phyloP scores from a whole-genome alignment of 2,797 vertebrate species.

The Hoplostethus atlanticus region DNA sequence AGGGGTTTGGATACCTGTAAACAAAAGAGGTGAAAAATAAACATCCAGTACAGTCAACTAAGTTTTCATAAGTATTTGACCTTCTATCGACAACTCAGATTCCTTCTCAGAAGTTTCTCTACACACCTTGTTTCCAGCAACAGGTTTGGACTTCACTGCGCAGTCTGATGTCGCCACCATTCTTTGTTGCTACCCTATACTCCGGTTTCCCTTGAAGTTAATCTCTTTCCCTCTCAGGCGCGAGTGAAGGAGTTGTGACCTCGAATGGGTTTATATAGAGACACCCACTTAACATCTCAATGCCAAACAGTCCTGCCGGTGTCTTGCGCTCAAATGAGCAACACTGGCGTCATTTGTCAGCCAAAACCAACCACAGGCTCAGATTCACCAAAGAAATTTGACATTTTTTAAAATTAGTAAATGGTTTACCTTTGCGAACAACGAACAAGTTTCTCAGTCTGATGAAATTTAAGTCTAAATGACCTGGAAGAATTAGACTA shows the following conservation, averaged over 20 bases:
- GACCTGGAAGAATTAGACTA: too few species aligned
- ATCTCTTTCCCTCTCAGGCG: conserved; percentile 26
- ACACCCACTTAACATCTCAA: conserved; percentile 90
- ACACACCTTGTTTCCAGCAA: conserved; percentile 78
- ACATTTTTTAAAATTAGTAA: neutral
- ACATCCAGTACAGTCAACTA: neutral
- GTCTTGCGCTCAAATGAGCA: conserved; percentile 65
- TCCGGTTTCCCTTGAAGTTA: conserved; percentile 39
- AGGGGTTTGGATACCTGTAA: conserved; percentile 90
- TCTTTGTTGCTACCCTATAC: conserved; percentile 39
- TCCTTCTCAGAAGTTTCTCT: neutral
- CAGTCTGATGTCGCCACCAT: conserved; percentile 82
- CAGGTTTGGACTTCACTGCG: conserved; percentile 63
- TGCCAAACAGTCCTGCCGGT: conserved; percentile 70
- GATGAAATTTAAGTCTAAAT: too few species aligned
- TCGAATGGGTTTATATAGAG: conserved; percentile 84
- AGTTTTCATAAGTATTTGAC: neutral
- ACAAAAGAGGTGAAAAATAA: neutral
- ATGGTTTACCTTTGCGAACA: too few species aligned
- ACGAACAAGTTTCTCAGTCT: too few species aligned
- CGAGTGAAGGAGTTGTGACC: conserved; percentile 53
- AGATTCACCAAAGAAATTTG: neutral
- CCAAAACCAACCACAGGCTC: conserved; percentile 25
- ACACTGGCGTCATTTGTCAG: conserved; percentile 44
- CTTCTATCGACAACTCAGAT: neutral